Evolutionary conservation across 2,797 vertebrate species (phyloP).

Genomic region (Miopithecus talapoin): DNA sequence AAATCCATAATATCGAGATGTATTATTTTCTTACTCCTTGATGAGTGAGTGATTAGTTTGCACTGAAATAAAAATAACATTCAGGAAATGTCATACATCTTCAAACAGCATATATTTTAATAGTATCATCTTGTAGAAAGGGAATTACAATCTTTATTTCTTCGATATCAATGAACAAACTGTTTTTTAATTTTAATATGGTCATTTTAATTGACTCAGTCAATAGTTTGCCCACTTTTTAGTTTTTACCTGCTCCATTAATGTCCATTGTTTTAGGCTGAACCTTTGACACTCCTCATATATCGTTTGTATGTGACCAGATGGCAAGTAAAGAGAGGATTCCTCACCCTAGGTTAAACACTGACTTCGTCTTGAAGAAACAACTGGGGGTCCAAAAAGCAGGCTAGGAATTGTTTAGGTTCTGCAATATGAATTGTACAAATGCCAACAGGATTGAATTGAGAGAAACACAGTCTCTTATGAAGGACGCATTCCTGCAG

Average conservation of each 20-base stretch:
- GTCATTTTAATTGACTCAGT: neutral
- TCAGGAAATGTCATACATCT: neutral
- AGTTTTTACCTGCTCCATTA: neutral
- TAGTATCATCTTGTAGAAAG: neutral
- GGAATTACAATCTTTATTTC: neutral
- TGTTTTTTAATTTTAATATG: neutral
- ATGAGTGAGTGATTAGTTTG: neutral
- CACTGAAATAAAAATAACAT: neutral
- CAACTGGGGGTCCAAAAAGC: neutral
- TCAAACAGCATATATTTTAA: neutral
- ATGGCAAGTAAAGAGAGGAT: neutral
- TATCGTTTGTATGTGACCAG: neutral
- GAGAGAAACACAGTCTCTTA: neutral
- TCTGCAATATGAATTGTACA: neutral
- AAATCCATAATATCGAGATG: neutral
- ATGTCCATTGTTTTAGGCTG: neutral
- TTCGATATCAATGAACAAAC: neutral
- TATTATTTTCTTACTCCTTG: neutral
- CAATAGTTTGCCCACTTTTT: neutral
- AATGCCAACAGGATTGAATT: neutral
- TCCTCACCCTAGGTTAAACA: neutral
- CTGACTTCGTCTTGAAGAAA: neutral
- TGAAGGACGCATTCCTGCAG: neutral
- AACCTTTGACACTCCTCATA: neutral
- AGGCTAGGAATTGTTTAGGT: neutral